phyloP scores from a whole-genome alignment of 53 echinoderm and acorn worm species.

The Stichopus horrens region DNA sequence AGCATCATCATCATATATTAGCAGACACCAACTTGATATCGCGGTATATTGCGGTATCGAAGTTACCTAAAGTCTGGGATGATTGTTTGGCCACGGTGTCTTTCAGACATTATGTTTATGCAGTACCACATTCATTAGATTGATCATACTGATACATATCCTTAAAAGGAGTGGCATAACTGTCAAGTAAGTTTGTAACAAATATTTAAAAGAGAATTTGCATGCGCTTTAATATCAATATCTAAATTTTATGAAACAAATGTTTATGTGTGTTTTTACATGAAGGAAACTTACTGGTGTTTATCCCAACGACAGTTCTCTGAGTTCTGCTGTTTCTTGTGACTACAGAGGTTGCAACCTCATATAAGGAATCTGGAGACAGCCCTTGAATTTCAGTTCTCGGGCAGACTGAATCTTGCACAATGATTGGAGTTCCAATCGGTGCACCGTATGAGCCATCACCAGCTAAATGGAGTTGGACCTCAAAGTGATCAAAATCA shows the following conservation, averaged over 20 bases:
- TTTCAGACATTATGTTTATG: neutral
- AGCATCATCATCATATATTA: neutral
- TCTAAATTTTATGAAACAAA: no score
- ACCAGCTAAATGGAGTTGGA: constrained; percentile 26
- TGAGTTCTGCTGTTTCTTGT: neutral
- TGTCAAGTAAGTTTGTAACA: neutral
- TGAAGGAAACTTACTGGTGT: neutral
- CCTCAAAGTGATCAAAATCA: constrained; percentile 43
- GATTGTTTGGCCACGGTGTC: no score
- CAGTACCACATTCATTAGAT: neutral
- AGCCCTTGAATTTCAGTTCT: neutral
- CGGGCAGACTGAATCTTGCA: constrained; percentile 1
- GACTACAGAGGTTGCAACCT: constrained; percentile 13
- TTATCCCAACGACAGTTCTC: constrained; percentile 22
- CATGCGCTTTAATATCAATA: no score
- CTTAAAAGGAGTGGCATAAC: no score
- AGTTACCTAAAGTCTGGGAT: no score
- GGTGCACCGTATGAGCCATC: constrained; percentile 18
- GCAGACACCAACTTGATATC: no score
- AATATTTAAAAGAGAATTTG: no score
- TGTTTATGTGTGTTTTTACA: neutral
- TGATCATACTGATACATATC: neutral
- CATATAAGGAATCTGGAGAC: constrained; percentile 14
- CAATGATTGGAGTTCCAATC: neutral
- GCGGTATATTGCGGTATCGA: no score